phyloP scores from a whole-genome alignment of 2,888 invertebrate genomes.

The Lasioglossum vierecki region DNA sequence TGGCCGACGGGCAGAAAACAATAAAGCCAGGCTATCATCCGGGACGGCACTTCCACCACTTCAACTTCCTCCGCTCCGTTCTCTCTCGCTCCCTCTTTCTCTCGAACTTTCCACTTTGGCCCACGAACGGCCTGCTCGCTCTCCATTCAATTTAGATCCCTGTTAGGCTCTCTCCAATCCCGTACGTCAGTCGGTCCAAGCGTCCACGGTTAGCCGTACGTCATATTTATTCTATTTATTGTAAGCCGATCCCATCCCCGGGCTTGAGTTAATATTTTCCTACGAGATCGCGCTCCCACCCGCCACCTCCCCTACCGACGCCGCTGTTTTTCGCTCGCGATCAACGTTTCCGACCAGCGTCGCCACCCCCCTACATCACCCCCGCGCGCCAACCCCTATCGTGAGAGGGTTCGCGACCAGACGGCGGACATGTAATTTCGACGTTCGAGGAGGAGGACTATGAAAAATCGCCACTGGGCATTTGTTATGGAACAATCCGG shows the following conservation, averaged over 20 bases:
- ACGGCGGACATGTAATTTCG: conserved; percentile 55
- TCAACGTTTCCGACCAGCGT: conserved; percentile 48
- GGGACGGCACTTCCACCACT: conserved; percentile 76
- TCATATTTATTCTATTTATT: conserved; percentile 77
- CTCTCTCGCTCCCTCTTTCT: conserved; percentile 5
- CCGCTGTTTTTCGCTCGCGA: conserved; percentile 62
- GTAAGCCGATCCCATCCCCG: conserved; percentile 70
- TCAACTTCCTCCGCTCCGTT: conserved; percentile 61
- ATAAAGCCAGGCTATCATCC: conserved; percentile 78
- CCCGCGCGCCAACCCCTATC: conserved; percentile 21
- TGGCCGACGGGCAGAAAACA: conserved; percentile 78
- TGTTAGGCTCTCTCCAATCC: conserved; percentile 66
- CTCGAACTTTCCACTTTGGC: conserved; percentile 56
- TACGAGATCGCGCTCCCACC: conserved; percentile 63
- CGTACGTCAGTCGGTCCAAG: conserved; percentile 44
- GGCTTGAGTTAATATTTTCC: conserved; percentile 74
- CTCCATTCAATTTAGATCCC: conserved; percentile 78
- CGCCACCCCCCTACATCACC: conserved; percentile 25
- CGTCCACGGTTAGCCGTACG: conserved; percentile 56
- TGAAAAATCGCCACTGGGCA: conserved; percentile 57
- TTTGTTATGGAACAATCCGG: conserved; percentile 48
- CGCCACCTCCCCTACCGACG: conserved; percentile 9
- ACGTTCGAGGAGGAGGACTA: conserved; percentile 55
- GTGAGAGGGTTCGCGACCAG: conserved; percentile 52
- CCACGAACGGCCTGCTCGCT: conserved; percentile 66